A percentile compares a stretch with the other conserved stretches of the same genome.
Conservation (phyloP, 2,888 invertebrate genomes). For the Caenorhabditis auriculariae region DNA sequence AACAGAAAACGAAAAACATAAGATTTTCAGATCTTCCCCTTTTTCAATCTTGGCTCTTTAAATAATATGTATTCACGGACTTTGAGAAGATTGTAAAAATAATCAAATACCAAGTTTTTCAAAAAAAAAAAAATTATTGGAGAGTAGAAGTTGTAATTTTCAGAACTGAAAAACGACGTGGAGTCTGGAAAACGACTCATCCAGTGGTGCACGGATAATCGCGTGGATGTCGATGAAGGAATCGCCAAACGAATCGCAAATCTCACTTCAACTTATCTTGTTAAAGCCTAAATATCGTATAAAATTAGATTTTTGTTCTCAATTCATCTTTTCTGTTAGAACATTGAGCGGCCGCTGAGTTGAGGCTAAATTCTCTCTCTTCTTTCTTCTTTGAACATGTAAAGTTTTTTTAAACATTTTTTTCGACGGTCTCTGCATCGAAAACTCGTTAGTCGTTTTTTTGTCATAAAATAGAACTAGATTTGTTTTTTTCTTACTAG, state of each 20-base stretch:
- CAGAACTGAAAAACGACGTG: not conserved
- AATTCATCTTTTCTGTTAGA: slow-evolving; percentile 1
- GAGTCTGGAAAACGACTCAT: slow-evolving; percentile 8
- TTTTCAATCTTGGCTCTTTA: no score
- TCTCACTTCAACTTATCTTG: no score
- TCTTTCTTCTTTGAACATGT: slow-evolving; percentile 3
- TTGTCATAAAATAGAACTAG: not conserved
- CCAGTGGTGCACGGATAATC: slow-evolving; percentile 18
- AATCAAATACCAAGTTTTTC: no score
- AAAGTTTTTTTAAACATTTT: slow-evolving; percentile 15
- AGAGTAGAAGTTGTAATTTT: no score
- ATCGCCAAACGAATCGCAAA: slow-evolving; percentile 7
- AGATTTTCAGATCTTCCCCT: no score
- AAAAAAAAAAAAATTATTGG: no score
- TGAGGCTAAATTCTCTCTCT: slow-evolving; percentile 9
- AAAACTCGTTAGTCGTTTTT: slow-evolving; percentile 10
- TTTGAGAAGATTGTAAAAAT: no score
- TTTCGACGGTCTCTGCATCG: slow-evolving; percentile 6
- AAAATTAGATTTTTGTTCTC: slow-evolving; percentile 1
- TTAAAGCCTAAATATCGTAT: not conserved
- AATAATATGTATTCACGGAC: no score
- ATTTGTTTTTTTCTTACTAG: not conserved
- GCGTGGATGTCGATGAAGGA: slow-evolving; percentile 20
- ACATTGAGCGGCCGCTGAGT: no score
- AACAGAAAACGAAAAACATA: no score